A percentile compares a stretch with the other conserved stretches of the same genome.
These are phyloP conservation scores for Origma solitaria DNA, from an alignment of 2,113 vertebrate genomes.

Conservation along the genomic window DNA sequence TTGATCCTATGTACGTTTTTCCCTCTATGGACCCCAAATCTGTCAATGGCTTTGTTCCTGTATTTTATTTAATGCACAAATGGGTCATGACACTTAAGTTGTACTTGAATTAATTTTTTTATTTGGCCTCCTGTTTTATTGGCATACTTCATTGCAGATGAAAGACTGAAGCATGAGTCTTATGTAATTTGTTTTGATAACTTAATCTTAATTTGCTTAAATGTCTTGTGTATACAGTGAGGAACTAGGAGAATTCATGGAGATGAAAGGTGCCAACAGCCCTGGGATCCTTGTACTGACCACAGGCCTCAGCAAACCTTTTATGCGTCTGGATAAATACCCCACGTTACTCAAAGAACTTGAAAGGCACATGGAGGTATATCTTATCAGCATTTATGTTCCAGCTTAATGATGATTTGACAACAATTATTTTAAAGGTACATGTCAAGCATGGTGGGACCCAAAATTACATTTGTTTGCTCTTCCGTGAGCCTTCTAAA, in stretches of 20 bases:
- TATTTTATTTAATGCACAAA: neutral
- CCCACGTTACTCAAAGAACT: slow-evolving; percentile 95
- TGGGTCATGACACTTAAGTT: neutral
- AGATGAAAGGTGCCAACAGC: slow-evolving; percentile 86
- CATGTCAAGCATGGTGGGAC: slow-evolving; percentile 47
- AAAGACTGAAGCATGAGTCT: neutral
- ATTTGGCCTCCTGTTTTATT: neutral
- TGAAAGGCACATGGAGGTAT: slow-evolving; percentile 98
- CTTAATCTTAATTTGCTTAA: neutral
- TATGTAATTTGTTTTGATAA: neutral
- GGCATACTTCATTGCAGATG: neutral
- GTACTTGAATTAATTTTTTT: neutral
- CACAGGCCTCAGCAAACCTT: slow-evolving; percentile 98
- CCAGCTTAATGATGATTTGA: slow-evolving; percentile 55
- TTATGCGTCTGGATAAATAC: slow-evolving; percentile 98
- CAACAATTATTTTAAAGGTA: slow-evolving; percentile 61
- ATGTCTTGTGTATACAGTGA: slow-evolving; percentile 75
- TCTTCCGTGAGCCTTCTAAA: neutral
- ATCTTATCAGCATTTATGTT: slow-evolving; percentile 64
- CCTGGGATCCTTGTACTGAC: slow-evolving; percentile 94
- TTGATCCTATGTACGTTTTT: neutral
- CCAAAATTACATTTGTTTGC: neutral
- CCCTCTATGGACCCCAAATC: neutral
- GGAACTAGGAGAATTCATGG: slow-evolving; percentile 95
- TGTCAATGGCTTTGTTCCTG: neutral